These are phyloP conservation scores for Drosophila kuntzei DNA, from an alignment of 2,888 invertebrate species.

Conservation along the genomic window DNA sequence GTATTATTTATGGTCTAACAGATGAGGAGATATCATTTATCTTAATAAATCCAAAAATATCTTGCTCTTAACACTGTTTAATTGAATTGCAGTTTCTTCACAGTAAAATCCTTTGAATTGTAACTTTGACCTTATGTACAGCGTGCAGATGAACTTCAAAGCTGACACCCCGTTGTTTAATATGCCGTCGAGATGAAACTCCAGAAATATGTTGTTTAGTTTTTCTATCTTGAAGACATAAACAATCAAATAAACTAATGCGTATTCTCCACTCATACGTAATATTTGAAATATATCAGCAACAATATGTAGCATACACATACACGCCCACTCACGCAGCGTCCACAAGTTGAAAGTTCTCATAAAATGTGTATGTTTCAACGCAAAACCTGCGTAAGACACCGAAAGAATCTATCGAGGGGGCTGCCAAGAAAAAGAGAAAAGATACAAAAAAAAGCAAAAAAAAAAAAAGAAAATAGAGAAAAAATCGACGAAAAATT, in stretches of 20 bases:
- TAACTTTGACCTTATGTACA: conserved; percentile 57
- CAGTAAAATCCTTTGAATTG: conserved; percentile 13
- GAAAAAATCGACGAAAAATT: conserved; percentile 34
- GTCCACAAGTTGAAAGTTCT: conserved; percentile 79
- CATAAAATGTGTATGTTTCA: conserved; percentile 62
- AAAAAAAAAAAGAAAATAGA: conserved; percentile 20
- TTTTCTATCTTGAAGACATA: conserved; percentile 41
- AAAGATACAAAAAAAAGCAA: conserved; percentile 17
- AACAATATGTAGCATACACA: conserved; percentile 36
- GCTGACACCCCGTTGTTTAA: conserved; percentile 45
- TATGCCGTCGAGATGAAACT: conserved; percentile 2
- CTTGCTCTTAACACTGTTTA: not conserved
- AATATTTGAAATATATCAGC: conserved; percentile 74
- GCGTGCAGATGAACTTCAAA: conserved; percentile 41
- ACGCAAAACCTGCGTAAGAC: conserved; percentile 47
- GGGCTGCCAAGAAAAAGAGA: conserved; percentile 44
- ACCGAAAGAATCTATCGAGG: conserved; percentile 23
- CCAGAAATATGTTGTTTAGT: conserved; percentile 27
- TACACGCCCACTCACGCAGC: conserved; percentile 48
- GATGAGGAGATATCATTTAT: not conserved
- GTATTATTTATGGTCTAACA: not conserved
- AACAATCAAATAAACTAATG: conserved; percentile 75
- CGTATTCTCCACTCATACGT: conserved; percentile 42
- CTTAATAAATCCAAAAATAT: not conserved
- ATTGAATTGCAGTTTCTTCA: not conserved